phyloP scores from a whole-genome alignment of 2,113 vertebrate species.

The Malaclemys terrapin region DNA sequence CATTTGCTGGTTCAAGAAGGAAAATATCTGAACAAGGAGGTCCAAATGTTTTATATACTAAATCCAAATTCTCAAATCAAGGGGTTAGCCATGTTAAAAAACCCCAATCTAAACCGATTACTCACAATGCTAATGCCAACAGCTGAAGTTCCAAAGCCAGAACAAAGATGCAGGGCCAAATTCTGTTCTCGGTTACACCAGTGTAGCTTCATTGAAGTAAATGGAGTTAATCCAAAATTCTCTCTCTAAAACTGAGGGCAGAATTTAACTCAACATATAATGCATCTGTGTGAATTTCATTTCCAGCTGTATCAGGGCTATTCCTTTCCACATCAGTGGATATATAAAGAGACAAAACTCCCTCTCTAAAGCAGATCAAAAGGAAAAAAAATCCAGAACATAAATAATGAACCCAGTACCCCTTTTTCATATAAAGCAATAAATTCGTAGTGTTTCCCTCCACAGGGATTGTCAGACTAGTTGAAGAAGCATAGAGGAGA shows the following conservation, averaged over 20 bases:
- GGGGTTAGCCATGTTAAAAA: not conserved
- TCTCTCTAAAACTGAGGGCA: not conserved
- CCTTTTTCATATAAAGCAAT: not conserved
- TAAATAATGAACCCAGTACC: not conserved
- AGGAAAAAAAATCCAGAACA: not conserved
- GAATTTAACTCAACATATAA: not conserved
- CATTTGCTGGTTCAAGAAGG: constrained; percentile 41
- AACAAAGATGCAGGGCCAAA: not conserved
- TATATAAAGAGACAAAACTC: not conserved
- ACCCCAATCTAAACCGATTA: not conserved
- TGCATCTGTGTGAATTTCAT: not conserved
- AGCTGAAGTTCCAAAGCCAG: not conserved
- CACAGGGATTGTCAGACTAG: not conserved
- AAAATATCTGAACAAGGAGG: constrained; percentile 40
- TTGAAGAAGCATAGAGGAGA: not conserved
- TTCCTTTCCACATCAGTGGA: not conserved
- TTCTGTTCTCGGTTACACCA: not conserved
- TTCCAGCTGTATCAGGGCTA: not conserved
- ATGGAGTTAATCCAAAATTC: not conserved
- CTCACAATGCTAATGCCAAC: not conserved
- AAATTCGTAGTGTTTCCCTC: not conserved
- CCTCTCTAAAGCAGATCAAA: not conserved
- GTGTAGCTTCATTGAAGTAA: not conserved
- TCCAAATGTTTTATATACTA: not conserved
- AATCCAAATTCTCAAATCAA: not conserved